Base-by-base conservation (phyloP, 2,113 vertebrate species). In the Terrapene triunguis region DNA sequence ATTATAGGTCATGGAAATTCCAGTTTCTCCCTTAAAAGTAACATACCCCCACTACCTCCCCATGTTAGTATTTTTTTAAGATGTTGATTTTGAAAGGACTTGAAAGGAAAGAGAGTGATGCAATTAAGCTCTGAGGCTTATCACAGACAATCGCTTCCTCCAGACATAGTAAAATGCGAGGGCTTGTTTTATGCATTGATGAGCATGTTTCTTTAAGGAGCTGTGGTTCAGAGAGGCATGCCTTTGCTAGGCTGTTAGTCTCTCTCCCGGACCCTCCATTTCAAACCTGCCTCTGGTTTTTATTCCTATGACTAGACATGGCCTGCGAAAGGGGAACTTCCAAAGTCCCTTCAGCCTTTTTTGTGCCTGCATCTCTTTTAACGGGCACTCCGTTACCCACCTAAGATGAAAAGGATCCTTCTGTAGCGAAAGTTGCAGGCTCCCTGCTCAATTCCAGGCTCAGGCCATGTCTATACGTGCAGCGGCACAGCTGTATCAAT, bases 161-260 rank as follows among this genome's bases (percentile, higher is more conserved):
- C 85, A 91, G 91, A 10, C 10, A 0, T 1, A 72, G 90, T 78
- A 82, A 79, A 12, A 89, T 12, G 55, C 11, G 6, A 89, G 87
- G 0, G 0, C 87, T 87, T 90, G 65, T 65, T 69, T 65, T 24
- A 87, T 85, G 48, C 59, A 83, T 69, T 89, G 87, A 80, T 88
- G 90, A 92, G 93, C 95, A 59, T 93, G 90, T 89, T 85, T 76
- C 84, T 97, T 95, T 97, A 95, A 95, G 95, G 53, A 95, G 85
- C 84, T 84, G 79, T n/a, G 91, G 79, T 84, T 59, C 4, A 2
- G 86, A 94, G 92, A 87, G 80, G 91, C 94, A 55, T 94, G 88
- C 54, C 82, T 97, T 80, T 94, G 92, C 94, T 85, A 89, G 94
- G 82, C 54, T 86, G 51, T 47, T 92, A 80, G n/a, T 86, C 90